phyloP scores from a whole-genome alignment of 2,888 invertebrate genomes.

The Sepiola atlantica region DNA sequence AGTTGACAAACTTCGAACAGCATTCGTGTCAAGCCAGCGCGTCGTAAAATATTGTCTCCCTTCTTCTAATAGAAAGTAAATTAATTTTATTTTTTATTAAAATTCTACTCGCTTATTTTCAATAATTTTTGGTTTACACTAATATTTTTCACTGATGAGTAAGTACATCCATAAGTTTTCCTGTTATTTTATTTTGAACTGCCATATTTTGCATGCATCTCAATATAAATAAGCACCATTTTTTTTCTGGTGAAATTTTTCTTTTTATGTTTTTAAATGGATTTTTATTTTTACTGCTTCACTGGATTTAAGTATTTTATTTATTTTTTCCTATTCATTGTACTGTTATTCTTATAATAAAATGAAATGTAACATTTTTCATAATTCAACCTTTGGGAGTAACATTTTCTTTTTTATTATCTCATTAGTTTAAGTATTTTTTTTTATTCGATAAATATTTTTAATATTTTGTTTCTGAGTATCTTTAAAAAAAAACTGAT shows the following conservation, averaged over 20 bases:
- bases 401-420: not conserved
- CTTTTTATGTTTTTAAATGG: not conserved
- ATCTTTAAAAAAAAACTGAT: not conserved
- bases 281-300: not conserved
- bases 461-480: not conserved
- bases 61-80: too few species aligned
- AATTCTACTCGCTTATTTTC: too few species aligned
- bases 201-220: too few species aligned
- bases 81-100: too few species aligned
- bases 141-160: too few species aligned
- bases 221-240: too few species aligned
- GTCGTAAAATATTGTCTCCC: too few species aligned
- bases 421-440: not conserved
- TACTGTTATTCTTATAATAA: not conserved
- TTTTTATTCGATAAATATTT: not conserved
- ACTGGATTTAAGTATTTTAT: not conserved
- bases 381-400: too few species aligned
- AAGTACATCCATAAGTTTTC: not conserved
- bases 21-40: too few species aligned
- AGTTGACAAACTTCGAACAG: too few species aligned
- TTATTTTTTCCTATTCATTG: not conserved
- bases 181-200: not conserved
- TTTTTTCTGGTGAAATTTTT: not conserved
- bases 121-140: too few species aligned
- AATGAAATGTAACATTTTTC: too few species aligned